Evolutionary conservation across 2,797 vertebrate genomes (phyloP).

Genomic region (Enteromius fasciolatus): DNA sequence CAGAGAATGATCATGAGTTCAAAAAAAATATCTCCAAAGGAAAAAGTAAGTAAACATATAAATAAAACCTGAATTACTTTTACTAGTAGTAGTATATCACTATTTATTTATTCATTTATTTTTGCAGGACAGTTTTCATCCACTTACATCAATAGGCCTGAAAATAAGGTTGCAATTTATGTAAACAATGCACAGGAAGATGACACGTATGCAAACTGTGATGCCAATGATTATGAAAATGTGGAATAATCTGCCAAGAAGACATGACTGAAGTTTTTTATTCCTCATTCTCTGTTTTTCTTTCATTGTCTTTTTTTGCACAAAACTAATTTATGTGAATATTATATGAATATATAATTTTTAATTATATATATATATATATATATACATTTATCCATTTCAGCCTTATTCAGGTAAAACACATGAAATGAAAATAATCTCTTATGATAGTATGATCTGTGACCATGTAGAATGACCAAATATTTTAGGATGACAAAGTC

Average conservation of each 20-base stretch:
- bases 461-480: too few relatives aligned
- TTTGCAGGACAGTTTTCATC: neutral
- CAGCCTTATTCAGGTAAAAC: neutral
- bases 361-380: neutral
- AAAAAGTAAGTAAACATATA: slow-evolving; percentile 18
- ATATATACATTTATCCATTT: neutral
- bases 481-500: neutral
- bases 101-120: neutral
- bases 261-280: neutral
- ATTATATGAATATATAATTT: neutral
- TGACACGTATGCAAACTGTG: neutral
- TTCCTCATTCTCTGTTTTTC: neutral
- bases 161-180: slow-evolving; percentile 31
- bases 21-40: slow-evolving; percentile 1
- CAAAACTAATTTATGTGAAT: neutral
- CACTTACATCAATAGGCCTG: slow-evolving; percentile 11
- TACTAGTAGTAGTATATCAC: neutral
- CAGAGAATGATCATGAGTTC: slow-evolving; percentile 27
- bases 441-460: neutral
- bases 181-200: slow-evolving; percentile 6
- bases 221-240: slow-evolving; percentile 27
- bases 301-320: neutral
- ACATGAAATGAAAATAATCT: neutral
- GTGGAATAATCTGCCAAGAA: neutral
- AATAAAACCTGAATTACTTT: neutral